Base-by-base conservation (phyloP, 92 coral and sea anemone genomes). In the Desmophyllum pertusum region DNA sequence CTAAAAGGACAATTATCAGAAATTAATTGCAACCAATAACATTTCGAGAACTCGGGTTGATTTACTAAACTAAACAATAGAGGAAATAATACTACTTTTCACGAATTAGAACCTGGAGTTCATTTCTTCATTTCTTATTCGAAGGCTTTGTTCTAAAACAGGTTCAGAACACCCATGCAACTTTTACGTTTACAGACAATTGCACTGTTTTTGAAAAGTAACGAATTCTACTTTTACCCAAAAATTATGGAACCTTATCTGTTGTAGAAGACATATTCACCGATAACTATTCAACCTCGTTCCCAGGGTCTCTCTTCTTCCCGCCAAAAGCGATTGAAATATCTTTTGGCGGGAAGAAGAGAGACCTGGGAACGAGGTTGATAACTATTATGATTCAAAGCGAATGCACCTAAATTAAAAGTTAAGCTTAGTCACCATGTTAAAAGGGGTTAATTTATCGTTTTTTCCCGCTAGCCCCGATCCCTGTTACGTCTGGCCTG, bases 401-500 rank as follows among this genome's bases (percentile, higher is more conserved):
- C 53, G 1, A 11, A 48, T 18, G 53, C 51, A 45, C 1, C 51
- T 45, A 4, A 45, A 3, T 45, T 45, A 1, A 45, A 45, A 15
- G 17, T 11, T 10, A 3, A 48, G 17, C 53, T 6, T 2, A 62
- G 10, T 11, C 14, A 27, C 10, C 37, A 62, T 8, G 31, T 62
- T 31, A 27, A 31, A 23, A 23, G 3, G 25, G 3, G 30, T 5
- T 27, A 27, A 61, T 29, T 46, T 73, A 73, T 73, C 59, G 61
- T 3, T 43, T 41, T 0, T 70, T 70, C 36, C 30, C 30, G 21
- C 23, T 77, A 21, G 82, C 37, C 13, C 35, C 17, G 67, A 19
- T 77, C 82, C 37, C 38, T 78, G 7, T 78, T 29, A 40, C 62
- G 33, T 35, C 83, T 39, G 10, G 83, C 83, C 62, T 78, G 72